phyloP scores from a whole-genome alignment of 2,113 vertebrate genomes.

The Vulpes vulpes region DNA sequence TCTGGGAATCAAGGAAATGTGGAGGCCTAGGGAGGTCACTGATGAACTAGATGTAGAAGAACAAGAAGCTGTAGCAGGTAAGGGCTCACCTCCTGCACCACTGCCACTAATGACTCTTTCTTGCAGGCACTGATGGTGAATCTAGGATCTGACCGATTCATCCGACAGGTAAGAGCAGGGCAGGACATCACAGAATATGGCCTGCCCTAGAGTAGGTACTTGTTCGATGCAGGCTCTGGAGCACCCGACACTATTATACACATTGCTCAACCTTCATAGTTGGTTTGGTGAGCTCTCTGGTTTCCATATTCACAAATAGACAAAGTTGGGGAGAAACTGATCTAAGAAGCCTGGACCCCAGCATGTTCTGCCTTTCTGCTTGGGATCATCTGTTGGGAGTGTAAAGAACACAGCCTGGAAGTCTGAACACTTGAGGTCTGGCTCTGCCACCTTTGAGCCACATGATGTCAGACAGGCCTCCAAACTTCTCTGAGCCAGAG shows the following conservation, averaged over 20 bases:
- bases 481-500: background rate
- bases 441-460: background rate
- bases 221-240: background rate
- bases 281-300: background rate
- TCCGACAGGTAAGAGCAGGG: slow-evolving; percentile 93
- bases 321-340: background rate
- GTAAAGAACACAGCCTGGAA: background rate
- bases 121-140: slow-evolving; percentile 97
- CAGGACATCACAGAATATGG: background rate
- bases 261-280: background rate
- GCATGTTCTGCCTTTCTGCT: background rate
- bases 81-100: slow-evolving; percentile 18
- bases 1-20: slow-evolving; percentile 22
- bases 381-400: background rate
- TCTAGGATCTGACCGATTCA: slow-evolving; percentile 97
- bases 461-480: background rate
- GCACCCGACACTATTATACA: too few species aligned
- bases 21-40: background rate
- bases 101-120: slow-evolving; percentile 15
- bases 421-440: background rate
- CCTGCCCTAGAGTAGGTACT: background rate
- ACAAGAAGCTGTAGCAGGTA: background rate
- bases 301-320: background rate
- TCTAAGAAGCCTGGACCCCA: background rate
- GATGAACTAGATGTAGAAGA: too few species aligned